Conservation (phyloP, 2,888 invertebrate species). For the Mimachlamys varia region DNA sequence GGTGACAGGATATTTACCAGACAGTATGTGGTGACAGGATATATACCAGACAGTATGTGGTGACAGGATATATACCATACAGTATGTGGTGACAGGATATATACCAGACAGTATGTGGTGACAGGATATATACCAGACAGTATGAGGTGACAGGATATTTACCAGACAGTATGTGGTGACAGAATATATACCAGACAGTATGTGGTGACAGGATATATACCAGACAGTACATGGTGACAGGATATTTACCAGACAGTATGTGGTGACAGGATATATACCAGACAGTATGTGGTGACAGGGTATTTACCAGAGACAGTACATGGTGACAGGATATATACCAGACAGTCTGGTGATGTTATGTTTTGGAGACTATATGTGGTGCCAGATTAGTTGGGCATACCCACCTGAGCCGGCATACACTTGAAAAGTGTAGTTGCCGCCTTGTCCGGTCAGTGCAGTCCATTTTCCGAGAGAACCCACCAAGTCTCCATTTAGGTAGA, state of each 20-base stretch:
- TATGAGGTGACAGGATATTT: too few relatives aligned
- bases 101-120: neutral
- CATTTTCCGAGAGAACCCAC: neutral
- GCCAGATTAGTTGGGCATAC: neutral
- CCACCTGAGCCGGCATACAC: neutral
- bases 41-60: too few relatives aligned
- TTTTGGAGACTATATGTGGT: too few relatives aligned
- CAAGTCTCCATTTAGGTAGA: conserved; percentile 34
- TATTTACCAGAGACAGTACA: neutral
- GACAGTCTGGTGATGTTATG: neutral
- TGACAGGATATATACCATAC: too few relatives aligned
- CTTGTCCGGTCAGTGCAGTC: neutral
- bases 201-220: neutral
- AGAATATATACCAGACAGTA: neutral
- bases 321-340: neutral
- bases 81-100: too few relatives aligned
- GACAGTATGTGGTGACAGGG: too few relatives aligned
- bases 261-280: too few relatives aligned
- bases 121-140: neutral
- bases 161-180: neutral
- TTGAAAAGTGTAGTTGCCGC: neutral
- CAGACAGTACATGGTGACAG: too few relatives aligned
- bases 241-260: too few relatives aligned
- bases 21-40: too few relatives aligned
- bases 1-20: too few relatives aligned